phyloP scores from a whole-genome alignment of 2,797 vertebrate species.

The Peromyscus aztecus region DNA sequence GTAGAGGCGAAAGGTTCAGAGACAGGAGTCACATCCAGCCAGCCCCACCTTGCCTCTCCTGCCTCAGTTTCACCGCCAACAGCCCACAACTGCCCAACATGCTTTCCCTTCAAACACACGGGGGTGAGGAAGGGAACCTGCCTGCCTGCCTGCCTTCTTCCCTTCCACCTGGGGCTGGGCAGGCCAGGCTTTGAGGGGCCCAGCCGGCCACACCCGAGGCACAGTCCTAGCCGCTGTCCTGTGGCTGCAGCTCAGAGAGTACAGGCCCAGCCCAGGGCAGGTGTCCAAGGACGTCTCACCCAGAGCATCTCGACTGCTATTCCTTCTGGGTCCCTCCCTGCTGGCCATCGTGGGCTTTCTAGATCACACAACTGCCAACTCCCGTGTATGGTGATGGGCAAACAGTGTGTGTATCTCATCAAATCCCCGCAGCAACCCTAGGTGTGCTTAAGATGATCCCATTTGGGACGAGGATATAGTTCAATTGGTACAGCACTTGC shows the following conservation, averaged over 20 bases:
- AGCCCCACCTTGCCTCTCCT: not conserved
- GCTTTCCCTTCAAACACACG: not conserved
- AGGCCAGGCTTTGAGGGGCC: not conserved
- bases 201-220: accelerated
- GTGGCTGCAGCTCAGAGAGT: accelerated
- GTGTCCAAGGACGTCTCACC: not conserved
- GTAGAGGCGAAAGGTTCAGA: not conserved
- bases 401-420: not conserved
- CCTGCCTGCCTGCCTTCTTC: accelerated
- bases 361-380: not conserved
- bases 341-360: not conserved
- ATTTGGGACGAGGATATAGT: not conserved
- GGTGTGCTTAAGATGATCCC: not conserved
- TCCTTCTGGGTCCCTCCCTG: not conserved
- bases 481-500: not conserved
- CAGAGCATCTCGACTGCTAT: not conserved
- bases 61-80: not conserved
- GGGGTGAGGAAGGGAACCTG: not conserved
- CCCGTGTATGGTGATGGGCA: accelerated
- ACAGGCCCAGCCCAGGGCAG: not conserved
- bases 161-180: not conserved
- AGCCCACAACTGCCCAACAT: not conserved
- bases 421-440: not conserved
- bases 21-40: not conserved
- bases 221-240: not conserved